These are phyloP conservation scores for Falco novaeseelandiae DNA, from an alignment of 2,797 vertebrate species.

Conservation along the genomic window DNA sequence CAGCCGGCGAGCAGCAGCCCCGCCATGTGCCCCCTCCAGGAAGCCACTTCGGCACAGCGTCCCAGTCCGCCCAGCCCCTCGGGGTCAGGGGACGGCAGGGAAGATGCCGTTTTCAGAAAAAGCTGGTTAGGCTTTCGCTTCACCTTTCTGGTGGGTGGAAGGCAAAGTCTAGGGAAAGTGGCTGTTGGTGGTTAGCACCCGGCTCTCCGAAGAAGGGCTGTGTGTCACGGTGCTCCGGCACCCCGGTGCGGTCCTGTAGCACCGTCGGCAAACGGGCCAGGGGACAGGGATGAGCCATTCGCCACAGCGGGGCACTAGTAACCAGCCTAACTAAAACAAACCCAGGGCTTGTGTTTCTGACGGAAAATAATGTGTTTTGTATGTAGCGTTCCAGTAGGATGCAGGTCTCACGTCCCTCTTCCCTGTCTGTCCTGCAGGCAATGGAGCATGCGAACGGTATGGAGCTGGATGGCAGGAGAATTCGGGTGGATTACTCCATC, in stretches of 20 bases:
- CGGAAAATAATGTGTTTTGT: not conserved
- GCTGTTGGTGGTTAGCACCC: not conserved
- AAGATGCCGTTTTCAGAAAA: not conserved
- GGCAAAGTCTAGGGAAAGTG: not conserved
- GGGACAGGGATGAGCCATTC: not conserved
- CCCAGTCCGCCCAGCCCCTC: slow-evolving; percentile 33
- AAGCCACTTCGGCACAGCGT: slow-evolving; percentile 41
- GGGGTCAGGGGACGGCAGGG: not conserved
- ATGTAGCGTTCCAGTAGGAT: not conserved
- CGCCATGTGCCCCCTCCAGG: slow-evolving; percentile 65
- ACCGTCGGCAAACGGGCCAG: not conserved
- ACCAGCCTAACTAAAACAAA: not conserved
- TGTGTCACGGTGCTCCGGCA: not conserved
- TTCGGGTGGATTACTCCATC: slow-evolving; percentile 93
- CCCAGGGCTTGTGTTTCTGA: not conserved
- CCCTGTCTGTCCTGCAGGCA: slow-evolving; percentile 77
- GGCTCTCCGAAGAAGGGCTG: not conserved
- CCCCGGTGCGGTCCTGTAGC: not conserved
- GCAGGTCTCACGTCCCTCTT: not conserved
- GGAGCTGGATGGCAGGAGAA: slow-evolving; percentile 91
- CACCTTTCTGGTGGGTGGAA: not conserved
- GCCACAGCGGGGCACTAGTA: slow-evolving; percentile 56
- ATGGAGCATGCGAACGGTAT: slow-evolving; percentile 95
- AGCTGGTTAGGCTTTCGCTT: not conserved
- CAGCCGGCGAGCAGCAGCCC: slow-evolving; percentile 65